Evolutionary conservation across 2,888 invertebrate species (phyloP), one percentile per base, ranked within the genome.

Genomic region (Barypeithes pellucidus): DNA sequence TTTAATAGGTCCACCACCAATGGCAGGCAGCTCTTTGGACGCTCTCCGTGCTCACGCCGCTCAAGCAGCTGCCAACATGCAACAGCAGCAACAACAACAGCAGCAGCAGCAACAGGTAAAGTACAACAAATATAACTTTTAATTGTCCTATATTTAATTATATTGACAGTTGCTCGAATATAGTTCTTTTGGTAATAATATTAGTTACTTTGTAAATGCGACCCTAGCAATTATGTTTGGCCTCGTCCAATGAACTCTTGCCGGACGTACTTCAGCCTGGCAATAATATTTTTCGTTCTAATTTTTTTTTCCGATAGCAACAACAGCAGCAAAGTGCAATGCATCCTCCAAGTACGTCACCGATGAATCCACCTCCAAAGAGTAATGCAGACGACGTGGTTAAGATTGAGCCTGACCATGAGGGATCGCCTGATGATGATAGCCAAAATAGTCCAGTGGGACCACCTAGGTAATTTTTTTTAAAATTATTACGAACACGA

Each of bases 371-470:
- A 2, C 79, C 80, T 14, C 76, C 78, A 7, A 79, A 78, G 60
- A 63, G 74, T 18, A 61, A 78, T 2, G 20, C 81, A 0, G 84
- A 83, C 16, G 85, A 84, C 45, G 86, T 88, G 50, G 86, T 91
- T 11, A 92, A 91, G 81, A 87, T 91, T 5, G 90, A 91, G 82
- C 89, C 89, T 0, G 86, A 86, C 50, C 89, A 89, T 76, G 91
- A 91, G 59, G 88, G 90, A 59, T 80, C 83, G 7, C 88, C 89
- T 0, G 93, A 93, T 78, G 94, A 95, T 73, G 95, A 95, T 77
- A 94, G 94, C 83, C 92, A 94, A 76, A 93, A 93, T 33, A 95
- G 95, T 85, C 95, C 95, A 0, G 72, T 83, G 11, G 92, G 91
- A 39, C 93, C 93, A 81, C 91, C 93, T 79, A 73, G 76, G 73